Evolutionary conservation across 2,888 invertebrate species (phyloP).

Genomic region (Altica lythri): DNA sequence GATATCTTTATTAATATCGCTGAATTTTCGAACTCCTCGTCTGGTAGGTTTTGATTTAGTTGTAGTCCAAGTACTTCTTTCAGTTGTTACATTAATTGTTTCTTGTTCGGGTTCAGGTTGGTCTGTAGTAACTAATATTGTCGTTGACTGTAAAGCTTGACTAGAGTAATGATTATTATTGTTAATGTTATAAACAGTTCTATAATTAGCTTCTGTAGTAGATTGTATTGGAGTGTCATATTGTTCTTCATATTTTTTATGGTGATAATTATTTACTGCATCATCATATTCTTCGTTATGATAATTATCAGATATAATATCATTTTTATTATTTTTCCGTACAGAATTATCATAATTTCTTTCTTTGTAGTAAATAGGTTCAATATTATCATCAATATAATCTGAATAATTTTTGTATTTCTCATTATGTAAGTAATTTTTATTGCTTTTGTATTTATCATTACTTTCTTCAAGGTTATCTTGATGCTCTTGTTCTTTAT

Average conservation of each 20-base stretch:
- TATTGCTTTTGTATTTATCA: constrained; percentile 7
- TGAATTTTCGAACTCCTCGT: constrained; percentile 24
- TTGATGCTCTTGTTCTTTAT: constrained; percentile 23
- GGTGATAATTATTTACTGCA: neutral
- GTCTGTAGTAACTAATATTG: neutral
- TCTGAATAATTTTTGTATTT: constrained; percentile 24
- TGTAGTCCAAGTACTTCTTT: constrained; percentile 1
- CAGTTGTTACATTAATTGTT: constrained; percentile 18
- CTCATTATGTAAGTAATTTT: neutral
- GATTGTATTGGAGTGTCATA: too few relatives aligned
- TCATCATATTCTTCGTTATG: neutral
- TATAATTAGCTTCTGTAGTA: neutral
- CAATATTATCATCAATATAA: constrained; percentile 33
- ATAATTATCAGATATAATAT: neutral
- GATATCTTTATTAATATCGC: constrained; percentile 17
- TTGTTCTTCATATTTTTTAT: neutral
- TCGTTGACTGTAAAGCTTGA: neutral
- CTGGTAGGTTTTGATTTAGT: constrained; percentile 16
- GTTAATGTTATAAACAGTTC: constrained; percentile 2
- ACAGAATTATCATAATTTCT: neutral
- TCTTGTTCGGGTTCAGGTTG: constrained; percentile 3
- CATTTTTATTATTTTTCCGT: neutral
- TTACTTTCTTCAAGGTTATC: constrained; percentile 6
- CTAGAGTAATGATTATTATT: constrained; percentile 7
- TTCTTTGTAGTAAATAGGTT: constrained; percentile 32